These are phyloP conservation scores for Bufo bufo DNA, from an alignment of 2,113 vertebrate genomes.

Conservation along the genomic window DNA sequence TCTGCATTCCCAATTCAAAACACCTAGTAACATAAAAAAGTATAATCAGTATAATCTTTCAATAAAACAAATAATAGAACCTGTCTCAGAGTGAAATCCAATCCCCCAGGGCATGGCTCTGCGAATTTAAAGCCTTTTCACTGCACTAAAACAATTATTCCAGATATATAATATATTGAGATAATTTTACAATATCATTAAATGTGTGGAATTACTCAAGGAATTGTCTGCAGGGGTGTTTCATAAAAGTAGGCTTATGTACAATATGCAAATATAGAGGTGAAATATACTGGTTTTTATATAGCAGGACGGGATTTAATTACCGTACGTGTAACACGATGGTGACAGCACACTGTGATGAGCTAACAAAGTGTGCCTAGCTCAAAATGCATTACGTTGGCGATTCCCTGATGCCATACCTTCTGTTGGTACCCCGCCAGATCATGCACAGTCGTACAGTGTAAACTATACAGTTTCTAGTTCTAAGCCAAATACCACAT, in stretches of 20 bases:
- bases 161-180: slow-evolving; percentile 45
- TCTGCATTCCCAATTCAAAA: slow-evolving; percentile 75
- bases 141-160: slow-evolving; percentile 46
- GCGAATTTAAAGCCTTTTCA: slow-evolving; percentile 34
- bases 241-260: slow-evolving; percentile 19
- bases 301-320: neutral
- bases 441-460: too few relatives aligned
- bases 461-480: too few relatives aligned
- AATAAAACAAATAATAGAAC: slow-evolving; percentile 78
- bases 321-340: neutral
- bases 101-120: slow-evolving; percentile 67
- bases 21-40: slow-evolving; percentile 74
- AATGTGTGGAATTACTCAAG: slow-evolving; percentile 22
- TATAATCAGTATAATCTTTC: slow-evolving; percentile 64
- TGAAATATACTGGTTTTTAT: neutral
- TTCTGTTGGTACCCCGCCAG: too few relatives aligned
- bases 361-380: neutral
- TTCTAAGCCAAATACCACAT: too few relatives aligned
- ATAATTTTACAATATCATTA: slow-evolving; percentile 56
- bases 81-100: slow-evolving; percentile 75
- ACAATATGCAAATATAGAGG: slow-evolving; percentile 1
- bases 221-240: neutral
- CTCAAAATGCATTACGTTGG: neutral
- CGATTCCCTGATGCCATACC: too few relatives aligned
- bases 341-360: neutral